Base-by-base conservation (phyloP, 2,888 invertebrate species). In the Hypolimnas misippus region DNA sequence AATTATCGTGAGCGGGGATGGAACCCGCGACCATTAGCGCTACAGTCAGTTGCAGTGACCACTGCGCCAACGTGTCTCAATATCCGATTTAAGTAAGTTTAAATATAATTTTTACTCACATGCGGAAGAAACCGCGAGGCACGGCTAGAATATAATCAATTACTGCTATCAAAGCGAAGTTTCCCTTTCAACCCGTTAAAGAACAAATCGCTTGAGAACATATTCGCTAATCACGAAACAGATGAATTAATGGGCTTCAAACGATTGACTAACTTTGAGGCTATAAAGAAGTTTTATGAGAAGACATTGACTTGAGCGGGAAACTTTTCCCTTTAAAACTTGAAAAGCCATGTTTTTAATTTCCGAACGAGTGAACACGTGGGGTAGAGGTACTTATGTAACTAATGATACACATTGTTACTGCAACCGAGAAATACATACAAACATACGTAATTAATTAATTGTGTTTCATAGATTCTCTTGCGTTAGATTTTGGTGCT, bases 311-410 rank as follows among this genome's bases (percentile, higher is more conserved):
- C 73, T 73, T 68, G 67, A 66, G 58, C 68, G 67, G 64, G 60
- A 69, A 86, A 86, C 80, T 85, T 87, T 80, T 73, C 84, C 81
- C 81, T 85, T 82, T 78, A 76, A 76, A 85, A 68, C 66, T 85
- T 82, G 75, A 77, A 78, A 83, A 83, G 83, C 77, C 80, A 77
- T 84, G 87, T 84, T 87, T 87, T 87, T 87, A 86, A 87, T 87
- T 87, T 87, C 85, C 86, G 77, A 83, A 82, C 78, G 82, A 83
- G 78, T 80, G 83, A 82, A 68, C 84, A 81, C 83, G 83, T 79
- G 79, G 73, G 51, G 78, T 77, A 70, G n/a, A n/a, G n/a, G n/a
- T n/a, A n/a, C 81, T 79, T 79, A 76, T 70, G 31, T 73, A 76
- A 78, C 76, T 70, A 66, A 62, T 65, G 56, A 42, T 71, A 77